A percentile compares a stretch with the other conserved stretches of the same genome.
phyloP scores from a whole-genome alignment of 2,113 vertebrate genomes.

The Picathartes gymnocephalus region DNA sequence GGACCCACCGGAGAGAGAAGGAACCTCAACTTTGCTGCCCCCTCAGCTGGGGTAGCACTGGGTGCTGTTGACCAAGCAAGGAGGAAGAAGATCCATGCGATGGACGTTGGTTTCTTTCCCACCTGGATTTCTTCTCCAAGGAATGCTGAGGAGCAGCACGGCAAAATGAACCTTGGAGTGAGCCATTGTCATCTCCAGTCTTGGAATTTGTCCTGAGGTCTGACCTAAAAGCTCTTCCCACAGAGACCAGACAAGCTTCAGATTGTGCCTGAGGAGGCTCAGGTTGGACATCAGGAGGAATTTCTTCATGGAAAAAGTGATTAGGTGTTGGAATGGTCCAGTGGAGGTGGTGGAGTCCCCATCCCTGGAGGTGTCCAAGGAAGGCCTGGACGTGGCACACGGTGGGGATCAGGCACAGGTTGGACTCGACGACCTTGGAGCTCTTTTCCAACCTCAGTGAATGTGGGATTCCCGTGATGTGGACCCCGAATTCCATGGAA shows the following conservation, averaged over 20 bases:
- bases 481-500: background rate
- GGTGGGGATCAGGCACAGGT: accelerated
- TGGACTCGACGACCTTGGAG: background rate
- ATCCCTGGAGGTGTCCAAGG: background rate
- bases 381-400: background rate
- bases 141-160: background rate
- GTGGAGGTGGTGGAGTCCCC: background rate
- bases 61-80: background rate
- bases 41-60: background rate
- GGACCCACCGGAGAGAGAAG: background rate
- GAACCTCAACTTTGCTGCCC: background rate
- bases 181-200: background rate
- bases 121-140: background rate
- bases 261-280: background rate
- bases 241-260: background rate
- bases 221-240: background rate
- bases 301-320: background rate
- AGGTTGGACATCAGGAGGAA: background rate
- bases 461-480: accelerated
- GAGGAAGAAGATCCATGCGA: background rate
- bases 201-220: background rate
- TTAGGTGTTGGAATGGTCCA: background rate
- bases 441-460: background rate
- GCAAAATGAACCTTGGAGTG: background rate
- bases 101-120: background rate